These are phyloP conservation scores for Tipula lateralis DNA, from an alignment of 2,888 invertebrate genomes.

Conservation along the genomic window DNA sequence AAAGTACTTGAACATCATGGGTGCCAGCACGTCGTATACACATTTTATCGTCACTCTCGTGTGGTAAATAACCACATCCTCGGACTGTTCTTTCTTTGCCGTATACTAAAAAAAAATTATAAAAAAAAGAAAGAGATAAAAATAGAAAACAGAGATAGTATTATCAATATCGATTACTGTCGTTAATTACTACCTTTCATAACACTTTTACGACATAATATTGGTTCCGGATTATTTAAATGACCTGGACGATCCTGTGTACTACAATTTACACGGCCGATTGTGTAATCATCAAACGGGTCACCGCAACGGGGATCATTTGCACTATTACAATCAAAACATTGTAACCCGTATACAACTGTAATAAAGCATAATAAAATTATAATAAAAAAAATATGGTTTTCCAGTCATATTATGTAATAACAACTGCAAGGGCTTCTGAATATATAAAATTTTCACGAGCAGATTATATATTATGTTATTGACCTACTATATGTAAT, in stretches of 20 bases:
- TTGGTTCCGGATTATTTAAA: conserved; percentile 55
- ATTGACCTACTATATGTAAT: background rate
- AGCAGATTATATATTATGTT: background rate
- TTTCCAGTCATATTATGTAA: background rate
- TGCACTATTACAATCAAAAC: conserved; percentile 88
- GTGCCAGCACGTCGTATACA: conserved; percentile 69
- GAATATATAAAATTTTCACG: background rate
- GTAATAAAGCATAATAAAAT: conserved; percentile 33
- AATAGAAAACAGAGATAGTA: background rate
- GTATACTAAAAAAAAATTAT: conserved; percentile 55
- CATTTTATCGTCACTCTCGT: conserved; percentile 55
- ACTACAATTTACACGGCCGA: conserved; percentile 80
- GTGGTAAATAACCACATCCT: conserved; percentile 72
- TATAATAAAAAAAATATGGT: background rate
- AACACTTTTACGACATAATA: conserved; percentile 75
- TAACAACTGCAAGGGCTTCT: background rate
- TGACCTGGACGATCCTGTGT: conserved; percentile 67
- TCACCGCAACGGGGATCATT: conserved; percentile 86
- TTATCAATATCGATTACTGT: background rate
- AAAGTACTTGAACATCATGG: conserved; percentile 66
- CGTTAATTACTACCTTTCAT: conserved; percentile 62
- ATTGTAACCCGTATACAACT: conserved; percentile 62
- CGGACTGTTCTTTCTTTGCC: conserved; percentile 72
- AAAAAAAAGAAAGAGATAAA: background rate
- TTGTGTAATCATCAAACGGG: conserved; percentile 78